Percentiles rank a stretch among this genome's conserved stretches.
phyloP scores from a whole-genome alignment of 2,888 invertebrate genomes.

The Watsonalla binaria region DNA sequence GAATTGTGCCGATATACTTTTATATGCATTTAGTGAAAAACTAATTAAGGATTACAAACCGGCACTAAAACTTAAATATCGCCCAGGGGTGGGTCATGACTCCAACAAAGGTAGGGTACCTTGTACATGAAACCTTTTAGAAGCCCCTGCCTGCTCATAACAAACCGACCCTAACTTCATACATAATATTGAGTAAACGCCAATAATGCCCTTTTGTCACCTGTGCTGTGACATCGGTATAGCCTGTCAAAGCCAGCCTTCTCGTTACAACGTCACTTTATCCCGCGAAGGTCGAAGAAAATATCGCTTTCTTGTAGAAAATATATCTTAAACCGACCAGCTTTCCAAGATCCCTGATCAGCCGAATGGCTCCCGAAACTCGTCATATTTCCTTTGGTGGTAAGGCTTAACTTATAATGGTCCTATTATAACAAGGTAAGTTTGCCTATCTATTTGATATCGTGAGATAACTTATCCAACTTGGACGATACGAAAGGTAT shows the following conservation, averaged over 20 bases:
- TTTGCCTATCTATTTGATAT: constrained; percentile 35
- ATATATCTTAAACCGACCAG: constrained; percentile 46
- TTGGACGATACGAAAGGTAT: constrained; percentile 8
- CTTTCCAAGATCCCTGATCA: constrained; percentile 28
- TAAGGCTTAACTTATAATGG: constrained; percentile 28
- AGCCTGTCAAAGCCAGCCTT: constrained; percentile 57
- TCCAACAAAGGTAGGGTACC: too few species aligned
- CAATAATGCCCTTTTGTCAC: constrained; percentile 43
- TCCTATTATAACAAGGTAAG: constrained; percentile 46
- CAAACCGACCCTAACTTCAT: background rate
- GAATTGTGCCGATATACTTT: too few species aligned
- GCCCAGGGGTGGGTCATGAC: too few species aligned
- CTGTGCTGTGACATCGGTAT: constrained; percentile 51
- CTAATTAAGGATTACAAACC: too few species aligned
- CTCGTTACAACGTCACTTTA: constrained; percentile 53
- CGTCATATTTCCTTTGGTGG: constrained; percentile 1
- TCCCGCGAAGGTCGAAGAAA: constrained; percentile 41
- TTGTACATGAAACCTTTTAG: too few species aligned
- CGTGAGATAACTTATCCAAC: constrained; percentile 21
- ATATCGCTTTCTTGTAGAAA: constrained; percentile 58
- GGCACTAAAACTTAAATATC: too few species aligned
- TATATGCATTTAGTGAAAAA: too few species aligned
- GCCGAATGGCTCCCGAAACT: constrained; percentile 10
- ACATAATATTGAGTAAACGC: constrained; percentile 14
- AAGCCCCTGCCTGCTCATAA: background rate